Evolutionary conservation across 1,140 invertebrate species (phyloP), one percentile per base, ranked within the genome.

Genomic region (Macrobrachium nipponense): DNA sequence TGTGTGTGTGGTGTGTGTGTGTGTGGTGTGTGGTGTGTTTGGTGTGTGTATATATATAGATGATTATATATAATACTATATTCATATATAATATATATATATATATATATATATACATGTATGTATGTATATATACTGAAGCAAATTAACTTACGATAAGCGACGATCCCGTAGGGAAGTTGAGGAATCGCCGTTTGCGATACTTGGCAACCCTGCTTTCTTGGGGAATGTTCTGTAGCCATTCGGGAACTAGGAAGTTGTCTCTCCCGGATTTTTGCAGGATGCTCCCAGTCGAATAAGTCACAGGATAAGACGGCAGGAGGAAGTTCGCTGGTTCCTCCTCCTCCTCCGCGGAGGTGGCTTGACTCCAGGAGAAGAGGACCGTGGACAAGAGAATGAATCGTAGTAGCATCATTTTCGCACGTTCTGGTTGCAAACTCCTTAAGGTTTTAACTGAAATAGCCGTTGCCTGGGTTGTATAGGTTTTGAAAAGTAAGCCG

Each of bases 201-300:
- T 82, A 82, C 18, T 82, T 82, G 43, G 80, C 64, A 7, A 82
- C 64, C 23, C 68, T 82, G 44, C 80, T 82, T 15, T 82, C 80
- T 44, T 70, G 27, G 36, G 80, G 80, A 15, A 82, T 82, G 36
- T 82, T 58, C 68, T 82, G 80, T 44, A 82, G 66, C 80, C 80
- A 82, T 8, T 82, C 80, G 2, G 80, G 80, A 0, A 20, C 68
- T 12, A 7, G n/a, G 5, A 82, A 58, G 20, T 51, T 43, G 68
- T 82, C 80, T n/a, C 58, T 20, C 6, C 5, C 51, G 10, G 44
- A 5, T 12, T 12, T 76, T 5, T 51, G 0, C 73, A 76, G 20
- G 51, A 44, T 5, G 11, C 27, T 20, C 5, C n/a, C 27, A 76
- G 11, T 44, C 51, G 43, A 76, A 12, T 5, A 12, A 20, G 18